Evolutionary conservation across 2,888 invertebrate genomes (phyloP).

Genomic region (Thumatha senex): DNA sequence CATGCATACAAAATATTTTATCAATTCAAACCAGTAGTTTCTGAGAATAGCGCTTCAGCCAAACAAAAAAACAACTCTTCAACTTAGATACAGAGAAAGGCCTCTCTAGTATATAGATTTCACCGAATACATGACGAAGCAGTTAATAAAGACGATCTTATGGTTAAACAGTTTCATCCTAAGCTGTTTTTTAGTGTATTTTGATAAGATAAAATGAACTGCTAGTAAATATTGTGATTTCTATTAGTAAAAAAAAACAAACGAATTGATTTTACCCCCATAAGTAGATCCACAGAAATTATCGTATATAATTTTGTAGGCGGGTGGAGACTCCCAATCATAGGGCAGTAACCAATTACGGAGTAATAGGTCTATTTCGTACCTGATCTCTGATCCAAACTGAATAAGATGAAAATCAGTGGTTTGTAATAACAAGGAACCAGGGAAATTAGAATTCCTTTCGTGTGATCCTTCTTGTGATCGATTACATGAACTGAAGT

Average conservation of each 20-base stretch:
- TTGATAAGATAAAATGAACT: too few species aligned
- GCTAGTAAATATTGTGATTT: not conserved
- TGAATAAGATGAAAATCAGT: conserved; percentile 24
- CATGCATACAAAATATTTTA: not conserved
- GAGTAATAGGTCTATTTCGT: conserved; percentile 25
- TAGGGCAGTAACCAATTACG: conserved; percentile 37
- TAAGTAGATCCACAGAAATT: conserved; percentile 24
- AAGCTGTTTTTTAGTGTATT: too few species aligned
- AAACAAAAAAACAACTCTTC: too few species aligned
- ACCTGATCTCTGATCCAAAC: conserved; percentile 24
- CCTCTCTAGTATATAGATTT: too few species aligned
- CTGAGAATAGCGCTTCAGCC: too few species aligned
- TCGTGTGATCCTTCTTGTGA: conserved; percentile 13
- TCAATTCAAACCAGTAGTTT: too few species aligned
- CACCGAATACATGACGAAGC: not conserved
- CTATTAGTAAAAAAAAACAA: conserved; percentile 20
- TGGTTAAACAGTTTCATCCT: too few species aligned
- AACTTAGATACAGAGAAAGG: too few species aligned
- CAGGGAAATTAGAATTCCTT: conserved; percentile 27
- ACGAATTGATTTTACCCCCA: conserved; percentile 23
- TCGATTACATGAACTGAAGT: conserved; percentile 9
- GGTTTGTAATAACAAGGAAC: conserved; percentile 28
- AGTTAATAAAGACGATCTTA: not conserved
- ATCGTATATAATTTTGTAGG: conserved; percentile 28
- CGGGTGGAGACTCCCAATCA: conserved; percentile 29